Base-by-base conservation (phyloP, 1,140 invertebrate genomes). In the Bombus pascuorum region DNA sequence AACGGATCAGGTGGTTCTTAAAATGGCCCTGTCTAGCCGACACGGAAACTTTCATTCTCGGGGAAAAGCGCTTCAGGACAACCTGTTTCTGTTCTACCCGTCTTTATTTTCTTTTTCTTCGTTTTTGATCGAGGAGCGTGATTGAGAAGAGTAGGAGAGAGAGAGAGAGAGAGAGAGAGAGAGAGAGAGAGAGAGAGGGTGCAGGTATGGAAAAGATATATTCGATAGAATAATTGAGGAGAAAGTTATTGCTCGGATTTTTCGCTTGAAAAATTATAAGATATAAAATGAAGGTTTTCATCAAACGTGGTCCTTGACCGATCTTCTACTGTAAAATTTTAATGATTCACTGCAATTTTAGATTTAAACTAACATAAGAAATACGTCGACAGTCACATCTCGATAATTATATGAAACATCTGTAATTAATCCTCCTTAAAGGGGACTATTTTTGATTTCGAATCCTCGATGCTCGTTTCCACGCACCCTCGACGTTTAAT, bases 1-100 rank as follows among this genome's bases (percentile, higher is more conserved):
- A 77, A 77, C 87, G 79, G 85, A 77, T 86, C 70, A 80, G 70
- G 37, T 39, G 80, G 77, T 86, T 70, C 86, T 89, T 89, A 83
- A 89, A 89, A 78, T 77, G 57, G 57, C 57, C 57, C 10, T n/a
- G n/a, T 65, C 83, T 80, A 85, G 76, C n/a, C 65, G 39, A 22
- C 83, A 53, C 71, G 59, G 47, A 59, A 68, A 81, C 62, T 81
- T 53, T 73, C 57, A 10, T 53, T 72, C 75, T 28, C 34, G 32
- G 42, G 44, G 34, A 34, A 66, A 66, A 81, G 18, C 28, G 47
- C 42, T 44, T 34, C 12, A 1, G 22, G n/a, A 59, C 79, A 68
- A 81, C 59, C 79, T 74, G 78, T 74, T 85, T 34, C 57, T 18
- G 44, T 53, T 57, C 0, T 34, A 3, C 37, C 53, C 22, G 22